A percentile compares a stretch with the other conserved stretches of the same genome.
Conservation (phyloP, 2,797 vertebrate species). For the Pangasius krempfi region DNA sequence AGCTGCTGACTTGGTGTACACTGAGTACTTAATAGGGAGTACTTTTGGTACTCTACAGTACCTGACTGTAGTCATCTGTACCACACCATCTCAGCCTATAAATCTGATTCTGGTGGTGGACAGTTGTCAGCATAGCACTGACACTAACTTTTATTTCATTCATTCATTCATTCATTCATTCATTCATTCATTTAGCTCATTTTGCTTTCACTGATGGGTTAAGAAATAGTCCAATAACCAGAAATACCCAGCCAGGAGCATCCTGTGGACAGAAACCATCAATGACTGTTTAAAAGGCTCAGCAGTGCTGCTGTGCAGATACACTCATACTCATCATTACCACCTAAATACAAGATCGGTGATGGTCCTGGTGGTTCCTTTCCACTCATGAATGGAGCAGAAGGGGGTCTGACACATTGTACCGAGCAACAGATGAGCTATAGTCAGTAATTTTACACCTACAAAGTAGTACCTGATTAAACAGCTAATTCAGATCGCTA, state of each 20-base stretch:
- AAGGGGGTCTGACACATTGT: neutral
- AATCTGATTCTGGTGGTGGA: neutral
- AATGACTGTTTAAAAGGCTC: neutral
- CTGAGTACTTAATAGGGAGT: neutral
- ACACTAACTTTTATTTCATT: neutral
- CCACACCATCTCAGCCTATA: neutral
- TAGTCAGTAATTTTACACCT: neutral
- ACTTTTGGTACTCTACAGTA: neutral
- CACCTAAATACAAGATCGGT: neutral
- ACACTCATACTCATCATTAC: neutral
- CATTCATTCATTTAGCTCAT: too few species aligned
- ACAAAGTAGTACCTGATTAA: neutral
- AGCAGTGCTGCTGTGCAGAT: neutral
- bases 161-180: too few species aligned
- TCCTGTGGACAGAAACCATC: neutral
- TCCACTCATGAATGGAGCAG: neutral
- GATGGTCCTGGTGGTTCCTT: neutral
- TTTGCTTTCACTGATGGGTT: neutral
- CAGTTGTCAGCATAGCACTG: neutral
- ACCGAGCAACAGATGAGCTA: neutral
- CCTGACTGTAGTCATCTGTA: neutral
- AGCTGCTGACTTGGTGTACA: neutral
- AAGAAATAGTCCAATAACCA: neutral
- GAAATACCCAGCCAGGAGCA: neutral
- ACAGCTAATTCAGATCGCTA: neutral